A percentile compares a stretch with the other conserved stretches of the same genome.
Evolutionary conservation across 1,140 invertebrate genomes (phyloP).

Genomic region (Phymorhynchus buccinoides): DNA sequence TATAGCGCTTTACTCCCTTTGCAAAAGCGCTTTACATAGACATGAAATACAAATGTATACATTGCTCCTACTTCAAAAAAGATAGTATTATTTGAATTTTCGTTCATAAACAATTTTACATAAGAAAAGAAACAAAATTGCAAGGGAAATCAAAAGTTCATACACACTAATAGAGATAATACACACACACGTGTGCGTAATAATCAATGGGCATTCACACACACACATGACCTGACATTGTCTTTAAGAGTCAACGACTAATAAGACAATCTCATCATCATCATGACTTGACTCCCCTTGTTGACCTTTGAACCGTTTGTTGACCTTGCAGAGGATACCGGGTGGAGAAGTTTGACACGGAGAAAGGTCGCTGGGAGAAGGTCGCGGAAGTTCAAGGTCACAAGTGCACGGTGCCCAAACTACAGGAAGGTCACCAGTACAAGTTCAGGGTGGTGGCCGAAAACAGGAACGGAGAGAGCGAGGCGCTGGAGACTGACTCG

Average conservation of each 20-base stretch:
- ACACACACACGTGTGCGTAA: too few relatives aligned
- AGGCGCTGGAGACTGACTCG: conserved; percentile 91
- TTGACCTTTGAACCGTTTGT: neutral
- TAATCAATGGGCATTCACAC: too few relatives aligned
- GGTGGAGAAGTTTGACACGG: conserved; percentile 95
- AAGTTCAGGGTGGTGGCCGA: conserved; percentile 92
- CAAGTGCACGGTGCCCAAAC: conserved; percentile 76
- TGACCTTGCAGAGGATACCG: conserved; percentile 85
- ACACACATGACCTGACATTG: neutral
- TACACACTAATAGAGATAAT: neutral
- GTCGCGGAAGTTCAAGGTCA: conserved; percentile 73
- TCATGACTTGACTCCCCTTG: neutral
- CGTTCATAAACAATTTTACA: neutral
- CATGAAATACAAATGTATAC: too few relatives aligned
- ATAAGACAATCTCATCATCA: neutral
- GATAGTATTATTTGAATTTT: too few relatives aligned
- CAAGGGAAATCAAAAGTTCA: too few relatives aligned
- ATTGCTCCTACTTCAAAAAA: too few relatives aligned
- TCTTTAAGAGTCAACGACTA: neutral
- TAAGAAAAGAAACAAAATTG: too few relatives aligned
- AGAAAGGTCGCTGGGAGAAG: conserved; percentile 94
- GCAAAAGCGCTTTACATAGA: too few relatives aligned
- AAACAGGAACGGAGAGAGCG: conserved; percentile 96
- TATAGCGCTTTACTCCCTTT: too few relatives aligned
- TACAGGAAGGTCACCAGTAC: conserved; percentile 92